Evolutionary conservation across 2,797 vertebrate genomes (phyloP), one percentile per base, ranked within the genome.

Genomic region (Enteromius viviparus): DNA sequence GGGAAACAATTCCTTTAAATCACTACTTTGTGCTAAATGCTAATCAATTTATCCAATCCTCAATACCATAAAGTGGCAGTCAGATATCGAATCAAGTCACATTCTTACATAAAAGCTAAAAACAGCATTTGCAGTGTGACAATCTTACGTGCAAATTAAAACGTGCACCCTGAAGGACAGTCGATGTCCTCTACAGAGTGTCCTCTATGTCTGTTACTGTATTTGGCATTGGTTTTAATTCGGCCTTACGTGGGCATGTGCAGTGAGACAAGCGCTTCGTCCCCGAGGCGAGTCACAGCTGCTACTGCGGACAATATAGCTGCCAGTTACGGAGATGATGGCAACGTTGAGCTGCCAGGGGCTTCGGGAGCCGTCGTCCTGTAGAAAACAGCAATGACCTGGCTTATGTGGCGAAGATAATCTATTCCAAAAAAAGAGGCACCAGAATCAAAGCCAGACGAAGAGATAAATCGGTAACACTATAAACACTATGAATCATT

Each of bases 171-270:
- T 26, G 29, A 74, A 74, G 69, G n/a, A 82, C 40, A 76, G 45
- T 42, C 3, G 26, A 0, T 55, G 80, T 76, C 80, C 80, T 82
- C 71, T 82, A 53, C 60, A 37, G 49, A 12, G 15, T 74, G 81
- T 62, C 62, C 81, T 55, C 64, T 49, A 17, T 81, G 58, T 81
- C 76, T 74, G 83, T 83, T 70, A 55, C 40, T 79, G 47, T 45
- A 62, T 79, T 69, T 84, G 85, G 80, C 58, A 58, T 79, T 78
- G 76, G 78, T 64, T 83, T 75, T 53, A 80, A 64, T 71, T 68
- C 71, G 34, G 49, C 23, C 19, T 55, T 40, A 71, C 37, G 55
- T 74, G 75, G 7, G 89, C 90, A 87, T 92, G 81, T 76, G 81
- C 51, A 49, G 17, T 58, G 62, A 82, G 81, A 76, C 72, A 26